Evolutionary conservation across 2,888 invertebrate genomes (phyloP).

Genomic region (Zhengitettix transpicula): DNA sequence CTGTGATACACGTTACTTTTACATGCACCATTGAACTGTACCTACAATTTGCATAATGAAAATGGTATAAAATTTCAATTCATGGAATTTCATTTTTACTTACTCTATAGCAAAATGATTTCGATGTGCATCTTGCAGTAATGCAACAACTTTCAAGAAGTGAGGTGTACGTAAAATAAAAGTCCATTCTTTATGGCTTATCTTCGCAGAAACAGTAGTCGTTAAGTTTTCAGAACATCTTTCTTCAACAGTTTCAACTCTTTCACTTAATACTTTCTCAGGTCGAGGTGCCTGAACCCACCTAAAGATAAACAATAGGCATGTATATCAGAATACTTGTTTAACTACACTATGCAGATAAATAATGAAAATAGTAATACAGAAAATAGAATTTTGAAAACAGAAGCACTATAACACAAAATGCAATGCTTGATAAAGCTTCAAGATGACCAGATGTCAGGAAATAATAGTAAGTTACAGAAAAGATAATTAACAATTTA

Average conservation of each 20-base stretch:
- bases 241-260: conserved; percentile 40
- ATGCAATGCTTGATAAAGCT: not conserved
- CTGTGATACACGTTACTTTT: no score
- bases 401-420: not conserved
- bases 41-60: no score
- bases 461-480: not conserved
- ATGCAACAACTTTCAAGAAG: conserved; percentile 40
- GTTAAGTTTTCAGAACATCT: conserved; percentile 39
- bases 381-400: no score
- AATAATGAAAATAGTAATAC: no score
- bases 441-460: not conserved
- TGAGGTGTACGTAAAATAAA: conserved; percentile 36
- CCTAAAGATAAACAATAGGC: conserved; percentile 7
- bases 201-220: conserved; percentile 42
- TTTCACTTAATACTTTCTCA: conserved; percentile 42
- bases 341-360: no score
- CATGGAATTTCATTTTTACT: not conserved
- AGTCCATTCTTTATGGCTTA: conserved; percentile 40
- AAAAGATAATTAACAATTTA: not conserved
- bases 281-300: conserved; percentile 44
- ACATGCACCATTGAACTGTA: no score
- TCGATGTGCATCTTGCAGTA: conserved; percentile 52
- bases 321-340: no score
- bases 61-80: no score
- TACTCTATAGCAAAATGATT: conserved; percentile 46